Base-by-base conservation (phyloP, 2,888 invertebrate genomes). In the Rambutsinella grinnellia region DNA sequence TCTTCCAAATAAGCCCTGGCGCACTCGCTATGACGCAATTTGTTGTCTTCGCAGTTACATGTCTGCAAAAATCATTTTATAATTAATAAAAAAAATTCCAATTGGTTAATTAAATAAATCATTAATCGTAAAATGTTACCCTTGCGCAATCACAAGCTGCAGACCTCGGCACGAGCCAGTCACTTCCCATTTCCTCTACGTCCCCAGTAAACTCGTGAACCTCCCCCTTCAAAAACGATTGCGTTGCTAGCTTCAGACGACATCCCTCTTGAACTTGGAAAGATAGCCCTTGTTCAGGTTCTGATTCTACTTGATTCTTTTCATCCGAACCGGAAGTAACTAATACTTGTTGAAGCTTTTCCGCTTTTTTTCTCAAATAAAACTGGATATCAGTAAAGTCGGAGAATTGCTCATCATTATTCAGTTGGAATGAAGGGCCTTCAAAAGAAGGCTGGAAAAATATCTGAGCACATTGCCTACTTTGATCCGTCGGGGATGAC, bases 1-100 rank as follows among this genome's bases (percentile, higher is more conserved):
- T 56, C 58, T 0, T 47, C n/a, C 2, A 78, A 15, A 26, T 78
- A 78, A 10, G 74, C 74, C 15, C 78, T 26, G 13, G 69, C 78
- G 44, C 78, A 78, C 17, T 71, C 71, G 10, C 49, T 23, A 17
- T 27, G 53, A 6, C 66, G 23, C 2, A 76, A 21, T 3, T 49
- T 26, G 3, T 15, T 19, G 26, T 58, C 63, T n/a, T 57, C 28
- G 28, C 76, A 76, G 2, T 61, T 56, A 28, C 76, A 76, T 0
- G 3, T 21, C 76, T 76, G 24, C 0, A 15, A 44, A 66, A 51
- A 21, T 28, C 23, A 36, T 51, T 21, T 19, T 5, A 17, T 13
- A 46, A 26, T 47, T 28, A 26, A 36, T 60, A 36, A 56, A 21
- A 5, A 5, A n/a, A n/a, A n/a, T n/a, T 44, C 13, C 13, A 44